Percentiles rank a stretch among this genome's conserved stretches.
Conservation (phyloP, 1,140 invertebrate genomes). For the Saccostrea cuccullata region DNA sequence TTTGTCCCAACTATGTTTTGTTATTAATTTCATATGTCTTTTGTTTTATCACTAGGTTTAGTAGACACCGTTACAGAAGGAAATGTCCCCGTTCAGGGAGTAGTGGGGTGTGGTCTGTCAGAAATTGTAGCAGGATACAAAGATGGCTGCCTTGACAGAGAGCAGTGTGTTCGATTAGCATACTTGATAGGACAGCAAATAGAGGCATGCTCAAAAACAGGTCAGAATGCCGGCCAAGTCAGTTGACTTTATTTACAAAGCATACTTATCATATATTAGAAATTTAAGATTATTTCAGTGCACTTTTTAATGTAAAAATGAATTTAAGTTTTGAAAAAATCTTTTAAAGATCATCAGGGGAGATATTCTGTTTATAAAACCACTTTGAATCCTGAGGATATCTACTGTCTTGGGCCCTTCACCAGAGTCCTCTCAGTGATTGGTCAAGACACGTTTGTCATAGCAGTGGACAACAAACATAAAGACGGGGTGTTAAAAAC, state of each 20-base stretch:
- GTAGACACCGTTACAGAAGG: slow-evolving; percentile 46
- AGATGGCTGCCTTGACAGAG: slow-evolving; percentile 51
- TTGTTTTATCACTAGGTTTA: neutral
- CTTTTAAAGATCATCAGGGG: neutral
- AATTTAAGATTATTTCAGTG: too few relatives aligned
- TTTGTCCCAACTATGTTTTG: too few relatives aligned
- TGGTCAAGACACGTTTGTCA: slow-evolving; percentile 39
- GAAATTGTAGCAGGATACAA: slow-evolving; percentile 58
- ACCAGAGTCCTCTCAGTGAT: slow-evolving; percentile 40
- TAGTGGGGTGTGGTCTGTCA: slow-evolving; percentile 52
- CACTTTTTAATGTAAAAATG: too few relatives aligned
- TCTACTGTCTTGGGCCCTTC: slow-evolving; percentile 51
- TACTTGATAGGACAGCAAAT: slow-evolving; percentile 50
- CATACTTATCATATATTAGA: neutral
- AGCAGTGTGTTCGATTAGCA: slow-evolving; percentile 57
- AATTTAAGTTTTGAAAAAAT: neutral
- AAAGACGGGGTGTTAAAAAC: slow-evolving; percentile 32
- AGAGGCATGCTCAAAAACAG: slow-evolving; percentile 8
- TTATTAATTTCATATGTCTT: too few relatives aligned
- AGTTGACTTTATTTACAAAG: neutral
- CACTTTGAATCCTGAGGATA: neutral
- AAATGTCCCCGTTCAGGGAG: slow-evolving; percentile 35
- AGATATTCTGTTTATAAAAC: slow-evolving; percentile 46
- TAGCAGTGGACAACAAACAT: slow-evolving; percentile 26
- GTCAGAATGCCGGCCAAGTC: neutral